These are phyloP conservation scores for Drosophila lacertosa DNA, from an alignment of 1,140 invertebrate species.

Conservation along the genomic window DNA sequence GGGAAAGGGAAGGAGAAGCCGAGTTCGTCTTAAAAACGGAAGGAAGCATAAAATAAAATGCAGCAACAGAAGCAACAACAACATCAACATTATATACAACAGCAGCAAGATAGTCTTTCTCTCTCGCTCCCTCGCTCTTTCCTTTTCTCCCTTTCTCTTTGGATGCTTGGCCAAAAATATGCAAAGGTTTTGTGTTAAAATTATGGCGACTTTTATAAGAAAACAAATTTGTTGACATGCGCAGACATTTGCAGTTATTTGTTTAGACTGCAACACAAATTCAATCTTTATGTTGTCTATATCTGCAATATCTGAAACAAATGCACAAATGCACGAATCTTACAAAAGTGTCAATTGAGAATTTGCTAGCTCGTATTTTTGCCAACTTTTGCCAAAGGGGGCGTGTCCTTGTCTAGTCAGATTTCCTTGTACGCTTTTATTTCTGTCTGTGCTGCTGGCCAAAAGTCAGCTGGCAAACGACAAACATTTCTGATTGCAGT, in stretches of 20 bases:
- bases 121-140: not conserved
- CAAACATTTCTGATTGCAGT: constrained; percentile 70
- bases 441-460: constrained; percentile 19
- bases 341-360: constrained; percentile 33
- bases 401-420: constrained; percentile 49
- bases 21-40: constrained; percentile 63
- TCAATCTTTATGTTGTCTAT: constrained; percentile 27
- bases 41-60: constrained; percentile 81
- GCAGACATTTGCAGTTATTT: constrained; percentile 72
- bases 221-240: constrained; percentile 74
- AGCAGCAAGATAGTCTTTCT: constrained; percentile 4
- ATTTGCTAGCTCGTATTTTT: constrained; percentile 33
- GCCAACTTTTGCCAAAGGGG: constrained; percentile 51
- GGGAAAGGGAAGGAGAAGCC: not conserved
- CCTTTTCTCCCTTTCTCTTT: not conserved
- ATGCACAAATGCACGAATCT: constrained; percentile 46
- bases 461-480: constrained; percentile 49
- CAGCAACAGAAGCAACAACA: constrained; percentile 38
- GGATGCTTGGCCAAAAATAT: constrained; percentile 68
- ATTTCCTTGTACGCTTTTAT: constrained; percentile 51
- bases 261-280: constrained; percentile 58
- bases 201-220: constrained; percentile 78
- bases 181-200: constrained; percentile 75
- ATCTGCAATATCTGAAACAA: constrained; percentile 67
- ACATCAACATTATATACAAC: constrained; percentile 20